Base-by-base conservation (phyloP, 1,140 invertebrate species). In the Pectinophora gossypiella region DNA sequence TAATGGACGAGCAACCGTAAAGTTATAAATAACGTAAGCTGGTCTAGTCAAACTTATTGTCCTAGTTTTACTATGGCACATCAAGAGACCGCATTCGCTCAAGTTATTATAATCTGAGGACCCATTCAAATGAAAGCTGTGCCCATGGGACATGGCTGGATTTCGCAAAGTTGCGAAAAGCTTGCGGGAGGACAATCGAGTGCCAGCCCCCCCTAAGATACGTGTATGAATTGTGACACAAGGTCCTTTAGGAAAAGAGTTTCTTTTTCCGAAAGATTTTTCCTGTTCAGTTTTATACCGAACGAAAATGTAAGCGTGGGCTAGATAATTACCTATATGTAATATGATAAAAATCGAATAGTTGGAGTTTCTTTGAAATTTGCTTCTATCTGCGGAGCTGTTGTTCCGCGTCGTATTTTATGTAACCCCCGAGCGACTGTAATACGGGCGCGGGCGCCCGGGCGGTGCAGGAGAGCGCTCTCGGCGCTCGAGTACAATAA, bases 91-190 rank as follows among this genome's bases (percentile, higher is more conserved):
- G 46, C 32, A 47, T 38, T 48, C 49, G 22, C 44, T 49, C 35
- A 51, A 59, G 47, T 61, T 65, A 66, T 66, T 59, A 66, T 61
- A 66, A 66, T 61, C 56, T 56, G n/a, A 46, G 48, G 54, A 60
- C 38, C 56, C 56, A 67, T 57, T 59, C 53, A 55, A 60, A 63
- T 56, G 64, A 63, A 62, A 60, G 51, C 49, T 48, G 32, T 21
- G 35, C 57, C 51, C 42, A n/a, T 19, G 48, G 52, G 46, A 55
- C 21, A n/a, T 40, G 56, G 18, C 46, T 48, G 47, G 50, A 54
- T 57, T 45, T 13, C 38, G 54, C 49, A 64, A 64, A 59, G 51
- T 48, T 54, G 27, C 36, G 51, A 54, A 61, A 55, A 46, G 51
- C 44, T 56, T 48, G 53, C 50, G 48, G 56, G 59, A 51, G 49